phyloP scores from a whole-genome alignment of 2,888 invertebrate species.

The Cosmia pyralina region DNA sequence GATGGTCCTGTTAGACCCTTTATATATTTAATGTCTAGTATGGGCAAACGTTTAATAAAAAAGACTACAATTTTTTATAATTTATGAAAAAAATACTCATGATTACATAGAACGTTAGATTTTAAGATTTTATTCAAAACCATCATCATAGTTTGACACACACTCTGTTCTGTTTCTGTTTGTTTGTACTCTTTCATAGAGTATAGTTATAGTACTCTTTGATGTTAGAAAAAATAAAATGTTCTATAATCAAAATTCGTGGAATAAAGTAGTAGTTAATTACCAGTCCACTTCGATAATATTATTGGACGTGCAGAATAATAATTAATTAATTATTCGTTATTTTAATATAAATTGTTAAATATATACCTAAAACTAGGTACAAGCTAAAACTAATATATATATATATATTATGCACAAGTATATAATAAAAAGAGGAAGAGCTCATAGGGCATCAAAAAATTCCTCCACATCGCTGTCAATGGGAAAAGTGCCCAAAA shows the following conservation, averaged over 20 bases:
- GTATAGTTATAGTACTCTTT: no score
- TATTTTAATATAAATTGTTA: neutral
- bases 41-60: slow-evolving; percentile 9
- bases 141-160: neutral
- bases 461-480: no score
- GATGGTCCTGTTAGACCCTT: slow-evolving; percentile 5
- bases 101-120: slow-evolving; percentile 27
- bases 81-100: slow-evolving; percentile 30
- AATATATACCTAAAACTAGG: neutral
- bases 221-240: neutral
- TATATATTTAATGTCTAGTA: slow-evolving; percentile 8
- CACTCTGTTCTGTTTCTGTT: no score
- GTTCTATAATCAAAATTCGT: slow-evolving; percentile 1
- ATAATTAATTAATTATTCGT: no score
- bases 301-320: neutral
- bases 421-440: no score
- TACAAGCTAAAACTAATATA: no score
- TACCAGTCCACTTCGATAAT: neutral
- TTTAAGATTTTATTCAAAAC: slow-evolving; percentile 39
- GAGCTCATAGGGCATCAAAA: no score
- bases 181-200: no score
- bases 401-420: no score
- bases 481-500: no score
- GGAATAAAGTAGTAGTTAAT: neutral
- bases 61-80: slow-evolving; percentile 34